Percentiles rank a stretch among this genome's conserved stretches.
phyloP scores from a whole-genome alignment of 2,888 invertebrate species.

The Thecocarcelia acutangulata region DNA sequence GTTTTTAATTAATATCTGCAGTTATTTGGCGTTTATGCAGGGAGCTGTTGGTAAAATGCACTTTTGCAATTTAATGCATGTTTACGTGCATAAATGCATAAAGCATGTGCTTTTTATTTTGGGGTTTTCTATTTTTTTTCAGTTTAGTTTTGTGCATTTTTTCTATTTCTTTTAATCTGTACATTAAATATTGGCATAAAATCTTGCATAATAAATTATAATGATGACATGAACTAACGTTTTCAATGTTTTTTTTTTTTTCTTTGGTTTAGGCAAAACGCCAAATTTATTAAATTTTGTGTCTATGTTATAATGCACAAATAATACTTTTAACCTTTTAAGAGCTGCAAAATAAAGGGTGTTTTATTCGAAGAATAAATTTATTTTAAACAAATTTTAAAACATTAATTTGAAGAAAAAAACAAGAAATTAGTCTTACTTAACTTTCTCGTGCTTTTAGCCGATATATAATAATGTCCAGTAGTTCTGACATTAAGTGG shows the following conservation, averaged over 20 bases:
- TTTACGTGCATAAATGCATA: too few species aligned
- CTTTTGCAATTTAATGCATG: slow-evolving; percentile 42
- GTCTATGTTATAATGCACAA: not conserved
- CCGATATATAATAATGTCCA: too few species aligned
- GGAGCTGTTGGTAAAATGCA: slow-evolving; percentile 51
- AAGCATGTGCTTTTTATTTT: slow-evolving; percentile 53
- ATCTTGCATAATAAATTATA: slow-evolving; percentile 65
- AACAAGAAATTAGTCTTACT: too few species aligned
- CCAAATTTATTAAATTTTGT: slow-evolving; percentile 58
- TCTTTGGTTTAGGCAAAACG: slow-evolving; percentile 54
- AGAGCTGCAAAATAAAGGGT: not conserved
- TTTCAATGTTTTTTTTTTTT: slow-evolving; percentile 36
- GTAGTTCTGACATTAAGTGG: too few species aligned
- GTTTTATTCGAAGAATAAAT: too few species aligned
- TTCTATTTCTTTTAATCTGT: slow-evolving; percentile 25
- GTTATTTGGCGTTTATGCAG: slow-evolving; percentile 55
- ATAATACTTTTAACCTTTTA: slow-evolving; percentile 9
- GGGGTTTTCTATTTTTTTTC: slow-evolving; percentile 42
- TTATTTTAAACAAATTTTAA: too few species aligned
- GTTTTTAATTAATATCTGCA: slow-evolving; percentile 66
- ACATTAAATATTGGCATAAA: slow-evolving; percentile 63
- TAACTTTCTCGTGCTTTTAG: too few species aligned
- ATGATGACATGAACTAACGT: slow-evolving; percentile 58
- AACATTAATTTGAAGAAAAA: too few species aligned
- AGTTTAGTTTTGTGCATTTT: slow-evolving; percentile 28